A percentile compares a stretch with the other conserved stretches of the same genome.
Conservation (phyloP, 2,888 invertebrate genomes). For the Pomacea canaliculata region DNA sequence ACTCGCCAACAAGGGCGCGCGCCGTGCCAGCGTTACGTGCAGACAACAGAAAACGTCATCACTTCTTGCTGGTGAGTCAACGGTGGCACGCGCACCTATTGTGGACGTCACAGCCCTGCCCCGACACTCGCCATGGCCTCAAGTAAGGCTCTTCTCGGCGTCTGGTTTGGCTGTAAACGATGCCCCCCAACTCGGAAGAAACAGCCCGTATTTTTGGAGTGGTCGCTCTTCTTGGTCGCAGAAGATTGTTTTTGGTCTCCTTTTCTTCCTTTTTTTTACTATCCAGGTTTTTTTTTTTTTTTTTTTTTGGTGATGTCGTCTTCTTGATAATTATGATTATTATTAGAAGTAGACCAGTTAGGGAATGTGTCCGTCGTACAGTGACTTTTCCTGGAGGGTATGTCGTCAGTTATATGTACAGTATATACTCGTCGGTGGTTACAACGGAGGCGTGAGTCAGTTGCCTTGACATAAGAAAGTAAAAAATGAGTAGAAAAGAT, state of each 20-base stretch:
- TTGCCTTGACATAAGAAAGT: too few relatives aligned
- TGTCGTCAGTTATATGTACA: too few relatives aligned
- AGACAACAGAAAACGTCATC: constrained; percentile 10
- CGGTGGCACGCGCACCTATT: constrained; percentile 12
- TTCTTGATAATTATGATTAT: too few relatives aligned
- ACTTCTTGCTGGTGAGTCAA: not conserved
- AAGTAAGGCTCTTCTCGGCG: not conserved
- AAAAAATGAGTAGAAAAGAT: too few relatives aligned
- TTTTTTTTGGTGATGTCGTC: too few relatives aligned
- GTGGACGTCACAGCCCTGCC: not conserved
- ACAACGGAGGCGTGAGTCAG: too few relatives aligned
- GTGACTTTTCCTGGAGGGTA: too few relatives aligned
- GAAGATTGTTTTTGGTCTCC: not conserved
- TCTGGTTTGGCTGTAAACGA: not conserved
- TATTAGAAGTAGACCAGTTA: too few relatives aligned
- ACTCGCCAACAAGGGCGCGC: not conserved
- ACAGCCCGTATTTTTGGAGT: constrained; percentile 9
- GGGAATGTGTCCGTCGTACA: too few relatives aligned
- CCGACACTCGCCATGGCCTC: not conserved
- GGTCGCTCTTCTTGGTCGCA: not conserved
- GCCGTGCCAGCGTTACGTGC: not conserved
- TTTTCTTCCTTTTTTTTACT: not conserved
- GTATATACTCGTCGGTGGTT: too few relatives aligned
- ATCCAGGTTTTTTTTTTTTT: too few relatives aligned
- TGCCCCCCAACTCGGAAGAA: not conserved